phyloP scores from a whole-genome alignment of 2,888 invertebrate species.

The Ariolimax columbianus region DNA sequence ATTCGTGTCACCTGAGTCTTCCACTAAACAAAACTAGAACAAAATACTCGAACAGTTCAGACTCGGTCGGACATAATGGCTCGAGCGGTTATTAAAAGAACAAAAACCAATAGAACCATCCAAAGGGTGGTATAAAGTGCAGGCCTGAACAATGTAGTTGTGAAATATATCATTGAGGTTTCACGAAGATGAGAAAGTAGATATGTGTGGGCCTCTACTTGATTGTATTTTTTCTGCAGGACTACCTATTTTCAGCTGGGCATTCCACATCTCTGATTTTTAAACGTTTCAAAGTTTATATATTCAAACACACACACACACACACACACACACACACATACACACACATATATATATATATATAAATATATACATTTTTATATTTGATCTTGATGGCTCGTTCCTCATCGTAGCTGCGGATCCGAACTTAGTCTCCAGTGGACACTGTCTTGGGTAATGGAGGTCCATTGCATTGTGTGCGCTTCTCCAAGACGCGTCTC shows the following conservation, averaged over 20 bases:
- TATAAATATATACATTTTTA: no score
- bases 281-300: neutral
- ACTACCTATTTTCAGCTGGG: neutral
- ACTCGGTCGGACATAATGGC: no score
- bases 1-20: no score
- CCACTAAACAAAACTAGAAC: no score
- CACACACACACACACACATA: neutral
- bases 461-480: neutral
- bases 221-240: neutral
- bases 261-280: neutral
- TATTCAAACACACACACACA: neutral
- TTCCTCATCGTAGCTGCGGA: no score
- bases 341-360: constrained; percentile 2
- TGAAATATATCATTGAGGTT: neutral
- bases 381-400: no score
- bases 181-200: neutral
- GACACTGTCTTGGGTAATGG: no score
- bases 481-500: no score
- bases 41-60: no score
- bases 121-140: neutral
- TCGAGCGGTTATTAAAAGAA: no score
- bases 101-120: neutral
- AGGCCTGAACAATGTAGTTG: neutral
- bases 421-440: no score
- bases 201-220: neutral